Evolutionary conservation across 2,888 invertebrate species (phyloP).

Genomic region (Xiphydria camelus): DNA sequence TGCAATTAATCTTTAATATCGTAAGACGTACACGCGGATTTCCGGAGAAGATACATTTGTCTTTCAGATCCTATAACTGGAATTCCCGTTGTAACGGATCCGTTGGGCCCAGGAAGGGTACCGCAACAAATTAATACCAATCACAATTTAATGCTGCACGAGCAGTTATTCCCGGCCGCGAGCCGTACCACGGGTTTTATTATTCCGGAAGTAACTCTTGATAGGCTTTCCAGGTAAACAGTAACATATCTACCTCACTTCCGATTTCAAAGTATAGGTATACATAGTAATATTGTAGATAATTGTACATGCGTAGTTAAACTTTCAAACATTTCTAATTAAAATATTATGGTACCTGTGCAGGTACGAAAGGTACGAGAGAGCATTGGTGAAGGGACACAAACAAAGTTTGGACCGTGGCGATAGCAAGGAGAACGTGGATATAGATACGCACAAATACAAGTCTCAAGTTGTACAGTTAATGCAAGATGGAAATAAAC

Average conservation of each 20-base stretch:
- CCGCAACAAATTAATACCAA: slow-evolving; percentile 64
- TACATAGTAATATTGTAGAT: too few relatives aligned
- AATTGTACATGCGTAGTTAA: too few relatives aligned
- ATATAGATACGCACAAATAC: slow-evolving; percentile 61
- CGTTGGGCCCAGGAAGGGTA: slow-evolving; percentile 52
- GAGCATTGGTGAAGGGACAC: slow-evolving; percentile 61
- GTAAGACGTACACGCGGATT: too few relatives aligned
- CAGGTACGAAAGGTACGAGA: slow-evolving; percentile 65
- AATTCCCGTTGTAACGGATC: slow-evolving; percentile 64
- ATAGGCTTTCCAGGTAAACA: slow-evolving; percentile 50
- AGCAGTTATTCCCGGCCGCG: slow-evolving; percentile 71
- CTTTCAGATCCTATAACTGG: slow-evolving; percentile 71
- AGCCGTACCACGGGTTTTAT: slow-evolving; percentile 46
- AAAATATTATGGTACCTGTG: too few relatives aligned
- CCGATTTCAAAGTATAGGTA: too few relatives aligned
- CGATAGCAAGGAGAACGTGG: slow-evolving; percentile 52
- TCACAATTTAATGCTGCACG: slow-evolving; percentile 76
- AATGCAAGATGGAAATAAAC: slow-evolving; percentile 67
- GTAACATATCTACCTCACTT: too few relatives aligned
- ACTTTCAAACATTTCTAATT: too few relatives aligned
- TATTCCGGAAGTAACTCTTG: slow-evolving; percentile 50
- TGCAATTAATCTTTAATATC: too few relatives aligned
- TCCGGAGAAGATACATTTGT: too few relatives aligned
- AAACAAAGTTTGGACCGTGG: slow-evolving; percentile 53
- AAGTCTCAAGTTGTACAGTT: slow-evolving; percentile 65